Evolutionary conservation across 1,140 invertebrate genomes (phyloP).

Genomic region (Streblospio benedicti): DNA sequence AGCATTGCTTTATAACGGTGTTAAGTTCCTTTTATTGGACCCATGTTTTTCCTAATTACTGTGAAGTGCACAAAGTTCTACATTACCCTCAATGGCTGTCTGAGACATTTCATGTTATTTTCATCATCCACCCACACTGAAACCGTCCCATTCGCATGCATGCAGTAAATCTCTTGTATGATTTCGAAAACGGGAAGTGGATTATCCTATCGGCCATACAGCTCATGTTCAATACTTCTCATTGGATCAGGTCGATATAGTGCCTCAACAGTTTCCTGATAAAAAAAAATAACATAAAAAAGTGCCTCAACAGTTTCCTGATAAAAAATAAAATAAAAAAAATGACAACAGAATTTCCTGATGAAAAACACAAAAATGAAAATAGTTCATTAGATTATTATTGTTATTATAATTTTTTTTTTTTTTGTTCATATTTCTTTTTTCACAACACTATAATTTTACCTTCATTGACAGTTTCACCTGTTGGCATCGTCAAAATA

Average conservation of each 20-base stretch:
- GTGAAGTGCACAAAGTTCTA: slow-evolving; percentile 13
- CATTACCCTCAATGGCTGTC: too few species aligned
- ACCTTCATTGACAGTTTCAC: too few species aligned
- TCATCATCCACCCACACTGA: slow-evolving; percentile 28
- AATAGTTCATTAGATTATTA: too few species aligned
- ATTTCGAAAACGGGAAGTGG: slow-evolving; percentile 23
- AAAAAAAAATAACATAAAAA: too few species aligned
- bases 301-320: slow-evolving; percentile 16
- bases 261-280: slow-evolving; percentile 17
- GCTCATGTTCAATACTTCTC: slow-evolving; percentile 22
- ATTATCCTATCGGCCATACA: slow-evolving; percentile 27
- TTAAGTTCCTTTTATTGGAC: neutral
- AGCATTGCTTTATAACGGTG: neutral
- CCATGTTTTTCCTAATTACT: slow-evolving; percentile 13
- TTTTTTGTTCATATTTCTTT: too few species aligned
- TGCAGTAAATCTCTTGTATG: slow-evolving; percentile 22
- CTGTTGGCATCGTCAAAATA: too few species aligned
- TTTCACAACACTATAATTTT: too few species aligned
- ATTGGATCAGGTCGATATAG: slow-evolving; percentile 24
- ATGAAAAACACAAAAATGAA: too few species aligned
- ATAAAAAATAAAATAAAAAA: too few species aligned
- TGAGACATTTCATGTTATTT: slow-evolving; percentile 22
- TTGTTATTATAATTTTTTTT: too few species aligned
- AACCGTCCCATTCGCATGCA: slow-evolving; percentile 21
- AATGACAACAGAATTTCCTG: too few species aligned